These are phyloP conservation scores for Xenopus tropicalis DNA, from an alignment of 2,113 vertebrate genomes.

Conservation along the genomic window UCB_Xtro_10.0 CM004445.2:16021501-16022000, in stretches of 20 bases:
- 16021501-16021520: too few relatives aligned
- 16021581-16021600: slow-evolving; percentile 20
- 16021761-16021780: slow-evolving; percentile 67
- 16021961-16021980: slow-evolving; percentile 80
- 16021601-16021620: slow-evolving; percentile 72
- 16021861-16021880: slow-evolving; percentile 81
- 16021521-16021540: too few relatives aligned
- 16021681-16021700: slow-evolving; percentile 67
- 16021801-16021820: slow-evolving; percentile 67
- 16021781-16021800: slow-evolving; percentile 65
- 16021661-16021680: slow-evolving; percentile 64
- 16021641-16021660: slow-evolving; percentile 61
- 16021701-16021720: slow-evolving; percentile 64
- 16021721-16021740: slow-evolving; percentile 63
- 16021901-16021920: slow-evolving; percentile 72
- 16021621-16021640: slow-evolving; percentile 64
- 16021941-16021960: slow-evolving; percentile 76
- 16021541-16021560: too few relatives aligned
- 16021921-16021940: slow-evolving; percentile 67
- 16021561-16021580: too few relatives aligned
- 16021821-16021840: slow-evolving; percentile 70
- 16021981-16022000: slow-evolving; percentile 75
- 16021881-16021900: slow-evolving; percentile 66
- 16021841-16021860: slow-evolving; percentile 88
- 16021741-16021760: slow-evolving; percentile 67